Percentiles rank a stretch among this genome's conserved stretches.
phyloP scores from a whole-genome alignment of 2,888 invertebrate species.

The Synergus gifuensis region DNA sequence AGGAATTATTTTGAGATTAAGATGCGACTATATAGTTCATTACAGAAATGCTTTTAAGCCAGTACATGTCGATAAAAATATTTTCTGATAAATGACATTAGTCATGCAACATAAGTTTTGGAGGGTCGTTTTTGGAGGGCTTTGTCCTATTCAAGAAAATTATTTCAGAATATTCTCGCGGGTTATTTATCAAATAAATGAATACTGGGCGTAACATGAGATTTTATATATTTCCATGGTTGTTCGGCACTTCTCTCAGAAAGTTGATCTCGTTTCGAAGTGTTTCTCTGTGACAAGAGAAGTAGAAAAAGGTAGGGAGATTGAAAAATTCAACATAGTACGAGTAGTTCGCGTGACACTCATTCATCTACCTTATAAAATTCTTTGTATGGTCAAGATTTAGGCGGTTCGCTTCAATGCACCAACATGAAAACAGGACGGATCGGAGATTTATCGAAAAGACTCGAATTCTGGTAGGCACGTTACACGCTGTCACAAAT shows the following conservation, averaged over 20 bases:
- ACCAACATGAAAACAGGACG: conserved; percentile 1
- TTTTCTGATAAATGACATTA: too few relatives aligned
- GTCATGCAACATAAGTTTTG: too few relatives aligned
- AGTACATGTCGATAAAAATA: too few relatives aligned
- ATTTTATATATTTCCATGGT: background rate
- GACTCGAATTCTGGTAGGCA: conserved; percentile 13
- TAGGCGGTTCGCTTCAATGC: background rate
- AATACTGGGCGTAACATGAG: conserved; percentile 1
- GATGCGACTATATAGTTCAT: conserved; percentile 22
- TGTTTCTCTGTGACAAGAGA: background rate
- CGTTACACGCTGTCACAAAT: conserved; percentile 8
- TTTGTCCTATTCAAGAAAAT: too few relatives aligned
- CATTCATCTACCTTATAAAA: conserved; percentile 36
- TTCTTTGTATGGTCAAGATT: conserved; percentile 32
- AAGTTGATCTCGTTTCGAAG: conserved; percentile 11
- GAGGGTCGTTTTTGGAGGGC: too few relatives aligned
- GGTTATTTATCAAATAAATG: background rate
- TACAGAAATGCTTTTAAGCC: background rate
- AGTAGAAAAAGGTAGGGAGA: background rate
- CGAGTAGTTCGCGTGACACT: conserved; percentile 23
- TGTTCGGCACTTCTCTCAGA: background rate
- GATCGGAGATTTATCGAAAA: conserved; percentile 15
- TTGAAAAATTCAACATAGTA: conserved; percentile 5
- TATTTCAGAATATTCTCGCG: conserved; percentile 11
- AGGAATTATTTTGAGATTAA: conserved; percentile 1